These are phyloP conservation scores for Mustela lutreola DNA, from an alignment of 2,113 vertebrate genomes.

Conservation along the genomic window DNA sequence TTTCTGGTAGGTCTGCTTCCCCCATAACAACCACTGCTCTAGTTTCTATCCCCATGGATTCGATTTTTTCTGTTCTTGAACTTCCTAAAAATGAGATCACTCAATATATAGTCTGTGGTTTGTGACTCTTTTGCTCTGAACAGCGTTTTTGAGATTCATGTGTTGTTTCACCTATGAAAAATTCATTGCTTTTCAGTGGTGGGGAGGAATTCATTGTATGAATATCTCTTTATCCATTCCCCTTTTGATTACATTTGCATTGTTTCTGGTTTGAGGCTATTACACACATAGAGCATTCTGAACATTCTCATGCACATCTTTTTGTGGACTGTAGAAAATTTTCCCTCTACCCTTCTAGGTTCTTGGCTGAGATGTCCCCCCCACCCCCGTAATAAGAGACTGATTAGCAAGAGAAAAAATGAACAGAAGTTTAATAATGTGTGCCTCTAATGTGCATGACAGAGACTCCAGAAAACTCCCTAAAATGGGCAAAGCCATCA, in stretches of 20 bases:
- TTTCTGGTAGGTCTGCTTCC: background rate
- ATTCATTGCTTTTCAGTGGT: background rate
- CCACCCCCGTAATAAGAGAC: background rate
- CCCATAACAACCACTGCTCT: background rate
- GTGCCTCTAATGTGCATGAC: background rate
- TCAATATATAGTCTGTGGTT: background rate
- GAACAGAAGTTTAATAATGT: background rate
- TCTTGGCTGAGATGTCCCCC: background rate
- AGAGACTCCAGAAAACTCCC: background rate
- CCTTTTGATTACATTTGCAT: conserved; percentile 2
- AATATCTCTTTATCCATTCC: background rate
- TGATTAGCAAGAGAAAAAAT: background rate
- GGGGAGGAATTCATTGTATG: background rate
- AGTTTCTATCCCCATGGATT: background rate
- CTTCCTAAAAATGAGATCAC: background rate
- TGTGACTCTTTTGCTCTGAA: conserved; percentile 7
- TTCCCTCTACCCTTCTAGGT: background rate
- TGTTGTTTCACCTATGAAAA: background rate
- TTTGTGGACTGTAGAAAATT: background rate
- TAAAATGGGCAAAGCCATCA: background rate
- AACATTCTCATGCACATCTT: background rate
- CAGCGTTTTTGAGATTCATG: background rate
- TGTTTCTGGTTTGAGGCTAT: background rate
- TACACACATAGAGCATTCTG: background rate
- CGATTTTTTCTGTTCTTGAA: background rate